Percentiles rank a stretch among this genome's conserved stretches.
phyloP scores from a whole-genome alignment of 2,113 vertebrate genomes.

The Osmerus mordax region DNA sequence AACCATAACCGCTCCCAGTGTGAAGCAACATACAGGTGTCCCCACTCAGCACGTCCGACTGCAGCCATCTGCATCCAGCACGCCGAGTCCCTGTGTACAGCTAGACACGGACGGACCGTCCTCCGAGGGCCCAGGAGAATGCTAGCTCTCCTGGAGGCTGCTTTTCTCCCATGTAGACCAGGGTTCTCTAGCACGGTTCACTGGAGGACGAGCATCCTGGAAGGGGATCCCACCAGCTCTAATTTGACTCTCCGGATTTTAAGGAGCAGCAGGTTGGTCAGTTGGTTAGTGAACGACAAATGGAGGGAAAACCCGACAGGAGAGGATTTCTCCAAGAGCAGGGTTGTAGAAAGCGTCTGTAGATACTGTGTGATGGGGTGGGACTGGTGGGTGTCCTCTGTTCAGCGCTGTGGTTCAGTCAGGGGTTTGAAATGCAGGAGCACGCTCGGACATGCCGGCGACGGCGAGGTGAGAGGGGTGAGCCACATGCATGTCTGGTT shows the following conservation, averaged over 20 bases:
- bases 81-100: slow-evolving; percentile 33
- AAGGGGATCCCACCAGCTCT: slow-evolving; percentile 23
- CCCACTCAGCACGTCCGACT: slow-evolving; percentile 24
- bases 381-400: too few species aligned
- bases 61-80: slow-evolving; percentile 36
- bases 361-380: too few species aligned
- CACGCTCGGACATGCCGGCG: slow-evolving; percentile 47
- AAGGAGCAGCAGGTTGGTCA: too few species aligned
- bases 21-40: slow-evolving; percentile 68
- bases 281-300: too few species aligned
- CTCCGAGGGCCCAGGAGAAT: too few species aligned
- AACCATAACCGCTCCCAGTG: slow-evolving; percentile 63
- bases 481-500: slow-evolving; percentile 33
- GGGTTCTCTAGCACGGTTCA: too few species aligned
- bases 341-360: background rate
- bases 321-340: too few species aligned
- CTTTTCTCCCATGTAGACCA: too few species aligned
- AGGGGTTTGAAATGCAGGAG: slow-evolving; percentile 29
- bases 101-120: too few species aligned
- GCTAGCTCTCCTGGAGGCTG: too few species aligned
- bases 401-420: slow-evolving; percentile 22
- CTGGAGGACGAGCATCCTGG: slow-evolving; percentile 35
- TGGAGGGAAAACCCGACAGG: too few species aligned
- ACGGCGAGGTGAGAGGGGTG: slow-evolving; percentile 40
- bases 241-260: too few species aligned